Base-by-base conservation (phyloP, 23 tunicate genomes). In the Ciona savignyi region DNA sequence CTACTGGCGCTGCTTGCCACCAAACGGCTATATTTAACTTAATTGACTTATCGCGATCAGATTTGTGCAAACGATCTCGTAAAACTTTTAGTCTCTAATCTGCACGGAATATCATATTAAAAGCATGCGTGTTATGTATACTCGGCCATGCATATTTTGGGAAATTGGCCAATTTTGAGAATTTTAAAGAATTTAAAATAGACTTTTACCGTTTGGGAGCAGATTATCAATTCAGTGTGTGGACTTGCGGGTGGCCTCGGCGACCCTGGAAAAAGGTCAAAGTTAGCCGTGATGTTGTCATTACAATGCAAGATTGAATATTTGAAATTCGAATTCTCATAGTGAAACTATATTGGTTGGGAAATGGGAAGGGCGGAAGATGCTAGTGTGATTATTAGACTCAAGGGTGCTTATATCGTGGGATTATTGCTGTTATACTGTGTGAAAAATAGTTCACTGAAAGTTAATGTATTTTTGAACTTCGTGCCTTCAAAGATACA, bases 181-280 rank as follows among this genome's bases (percentile, higher is more conserved):
- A n/a, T n/a, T n/a, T n/a, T n/a, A n/a, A n/a, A n/a, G n/a, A n/a
- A n/a, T n/a, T n/a, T n/a, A n/a, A n/a, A n/a, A n/a, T n/a, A n/a
- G n/a, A n/a, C n/a, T n/a, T n/a, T n/a, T n/a, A n/a, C n/a, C n/a
- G n/a, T n/a, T n/a, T n/a, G n/a, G n/a, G n/a, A n/a, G n/a, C n/a
- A 69, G 15, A 34, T 69, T 69, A 33, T 34, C 11, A 69, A 29
- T 32, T 69, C 73, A 49, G 33, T 34, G 51, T 24, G 24, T 23
- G 73, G 73, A 30, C 73, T 69, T 21, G 31, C 33, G 19, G 73
- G 32, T 9, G 56, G 56, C 56, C 48, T 27, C 23, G 73, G 73
- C 73, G 73, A 69, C 73, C 73, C 73, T 69, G 73, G 31, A 32
- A 69, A 30, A 42, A 42, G 15, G 15, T 42, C 15, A 6, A 42